Percentiles rank a stretch among this genome's conserved stretches.
phyloP scores from a whole-genome alignment of 2,113 vertebrate genomes.

The Lasiurus borealis region DNA sequence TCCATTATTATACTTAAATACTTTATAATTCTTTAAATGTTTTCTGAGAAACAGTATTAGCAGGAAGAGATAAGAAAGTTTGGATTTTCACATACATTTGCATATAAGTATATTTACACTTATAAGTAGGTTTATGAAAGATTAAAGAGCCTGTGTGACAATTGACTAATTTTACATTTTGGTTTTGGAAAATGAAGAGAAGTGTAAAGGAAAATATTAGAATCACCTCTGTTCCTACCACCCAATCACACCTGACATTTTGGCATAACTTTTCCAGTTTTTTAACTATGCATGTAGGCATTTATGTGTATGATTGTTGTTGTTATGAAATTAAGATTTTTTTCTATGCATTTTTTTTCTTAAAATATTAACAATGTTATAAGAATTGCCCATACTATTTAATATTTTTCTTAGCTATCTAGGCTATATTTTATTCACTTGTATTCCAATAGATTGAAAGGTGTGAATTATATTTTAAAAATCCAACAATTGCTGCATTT shows the following conservation, averaged over 20 bases:
- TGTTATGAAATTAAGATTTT: background rate
- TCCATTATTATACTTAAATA: background rate
- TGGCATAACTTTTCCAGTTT: background rate
- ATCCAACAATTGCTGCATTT: background rate
- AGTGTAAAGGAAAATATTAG: background rate
- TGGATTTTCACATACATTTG: background rate
- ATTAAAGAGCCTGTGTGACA: background rate
- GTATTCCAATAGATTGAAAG: background rate
- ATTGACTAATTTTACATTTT: constrained; percentile 4
- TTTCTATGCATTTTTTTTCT: background rate
- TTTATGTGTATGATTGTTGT: background rate
- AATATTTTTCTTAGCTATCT: background rate
- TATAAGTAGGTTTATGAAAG: constrained; percentile 20
- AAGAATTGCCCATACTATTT: background rate
- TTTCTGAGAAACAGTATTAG: constrained; percentile 37
- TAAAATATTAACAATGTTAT: background rate
- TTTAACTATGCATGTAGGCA: background rate
- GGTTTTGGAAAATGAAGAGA: background rate
- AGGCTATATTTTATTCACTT: background rate
- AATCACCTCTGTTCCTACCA: background rate
- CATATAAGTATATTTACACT: constrained; percentile 20
- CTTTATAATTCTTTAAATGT: constrained; percentile 19
- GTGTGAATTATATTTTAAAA: background rate
- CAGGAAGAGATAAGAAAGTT: background rate
- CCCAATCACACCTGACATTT: constrained; percentile 7